Evolutionary conservation across 2,113 vertebrate species (phyloP).

Genomic region (Amazona guildingii): DNA sequence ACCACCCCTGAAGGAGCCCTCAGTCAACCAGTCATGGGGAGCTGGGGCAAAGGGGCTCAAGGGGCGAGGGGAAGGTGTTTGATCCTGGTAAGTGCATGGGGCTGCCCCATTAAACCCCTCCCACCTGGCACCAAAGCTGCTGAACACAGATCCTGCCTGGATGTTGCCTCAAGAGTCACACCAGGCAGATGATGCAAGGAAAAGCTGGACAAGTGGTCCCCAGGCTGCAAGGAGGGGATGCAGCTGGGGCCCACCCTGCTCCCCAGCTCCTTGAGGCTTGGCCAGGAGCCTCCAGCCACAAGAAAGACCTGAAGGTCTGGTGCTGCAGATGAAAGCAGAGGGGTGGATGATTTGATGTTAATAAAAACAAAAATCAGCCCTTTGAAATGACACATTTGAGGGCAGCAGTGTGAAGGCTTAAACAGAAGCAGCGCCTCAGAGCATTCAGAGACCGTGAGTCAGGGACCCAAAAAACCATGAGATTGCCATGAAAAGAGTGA

Average conservation of each 20-base stretch:
- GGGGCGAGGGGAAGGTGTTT: too few species aligned
- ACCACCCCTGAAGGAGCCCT: not conserved
- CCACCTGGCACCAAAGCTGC: not conserved
- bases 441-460: not conserved
- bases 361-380: not conserved
- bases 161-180: not conserved
- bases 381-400: not conserved
- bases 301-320: not conserved
- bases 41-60: accelerated
- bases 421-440: not conserved
- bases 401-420: not conserved
- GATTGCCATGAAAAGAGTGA: not conserved
- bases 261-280: accelerated
- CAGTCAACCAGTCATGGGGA: accelerated
- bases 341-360: not conserved
- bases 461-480: not conserved
- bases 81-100: accelerated
- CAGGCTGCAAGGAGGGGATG: accelerated
- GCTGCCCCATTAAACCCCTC: not conserved
- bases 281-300: not conserved
- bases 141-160: not conserved
- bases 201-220: not conserved
- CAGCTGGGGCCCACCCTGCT: not conserved
- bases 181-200: not conserved
- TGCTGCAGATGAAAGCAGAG: not conserved